Evolutionary conservation across 1,140 invertebrate genomes (phyloP), one percentile per base, ranked within the genome.

Genomic region (Drosophila bocqueti): DNA sequence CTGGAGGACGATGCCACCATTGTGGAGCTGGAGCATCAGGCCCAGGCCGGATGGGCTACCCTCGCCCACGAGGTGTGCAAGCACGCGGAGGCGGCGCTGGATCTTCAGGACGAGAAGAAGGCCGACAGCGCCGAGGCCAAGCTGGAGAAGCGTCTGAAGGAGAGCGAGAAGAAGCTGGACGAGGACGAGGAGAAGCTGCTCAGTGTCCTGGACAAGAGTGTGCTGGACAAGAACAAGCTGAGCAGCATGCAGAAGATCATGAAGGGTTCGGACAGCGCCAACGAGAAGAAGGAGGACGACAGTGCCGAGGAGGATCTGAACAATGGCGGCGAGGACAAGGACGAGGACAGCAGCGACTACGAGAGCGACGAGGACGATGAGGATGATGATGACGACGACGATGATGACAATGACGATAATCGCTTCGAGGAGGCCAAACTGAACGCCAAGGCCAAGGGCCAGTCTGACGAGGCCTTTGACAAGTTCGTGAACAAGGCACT

Each of bases 201-300:
- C 6, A 90, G 76, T 43, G 78, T 91, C 7, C 42, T 92, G 59
- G 87, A 91, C 52, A 90, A 90, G 85, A 84, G 81, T 45, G 90
- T 91, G 42, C 46, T 91, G 49, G 87, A 92, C 55, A 87, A 87
- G 81, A 90, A 42, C 45, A 72, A 74, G 34, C 45, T 80, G 13
- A 82, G 67, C 52, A 87, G 66, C 61, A 84, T 87, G 86, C 74
- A 94, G 62, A 94, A 93, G 69, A 94, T 94, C 21, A 86, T 94
- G 78, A 93, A 94, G 80, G 94, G 94, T 36, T 85, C 86, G 58
- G 81, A 54, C 9, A 67, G 57, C 11, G 45, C 60, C 4, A 92
- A 90, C 6, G 93, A 38, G 83, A 21, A 86, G 65, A 93, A 93
- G 52, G 73, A 75, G 67, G 93, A 93, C 21, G 93, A 92, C 18